phyloP scores from a whole-genome alignment of 2,888 invertebrate species.

The Ornithoptera alexandrae region DNA sequence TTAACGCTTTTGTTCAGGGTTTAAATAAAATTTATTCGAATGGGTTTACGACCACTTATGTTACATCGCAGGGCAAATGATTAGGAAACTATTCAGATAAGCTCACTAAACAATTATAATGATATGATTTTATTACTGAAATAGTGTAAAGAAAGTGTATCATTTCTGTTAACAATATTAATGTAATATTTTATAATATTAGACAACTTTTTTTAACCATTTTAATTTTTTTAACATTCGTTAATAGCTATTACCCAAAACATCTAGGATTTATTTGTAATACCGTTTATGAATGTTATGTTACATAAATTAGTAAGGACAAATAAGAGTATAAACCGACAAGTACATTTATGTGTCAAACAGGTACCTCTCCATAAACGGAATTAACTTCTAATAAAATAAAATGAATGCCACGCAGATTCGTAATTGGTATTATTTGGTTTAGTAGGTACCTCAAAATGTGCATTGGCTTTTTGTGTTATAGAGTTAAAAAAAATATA shows the following conservation, averaged over 20 bases:
- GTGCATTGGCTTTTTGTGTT: not conserved
- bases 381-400: not conserved
- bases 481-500: not conserved
- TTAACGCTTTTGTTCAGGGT: constrained; percentile 29
- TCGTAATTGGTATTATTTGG: not conserved
- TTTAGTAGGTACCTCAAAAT: not conserved
- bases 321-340: too few species aligned
- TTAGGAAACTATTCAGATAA: constrained; percentile 11
- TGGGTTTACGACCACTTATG: constrained; percentile 24
- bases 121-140: not conserved
- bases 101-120: not conserved
- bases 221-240: too few species aligned
- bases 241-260: too few species aligned
- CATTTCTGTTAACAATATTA: not conserved
- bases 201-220: too few species aligned
- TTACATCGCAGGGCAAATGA: constrained; percentile 4
- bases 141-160: not conserved
- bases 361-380: not conserved
- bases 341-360: not conserved
- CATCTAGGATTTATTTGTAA: too few species aligned
- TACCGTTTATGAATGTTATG: too few species aligned
- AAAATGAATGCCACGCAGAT: not conserved
- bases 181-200: too few species aligned
- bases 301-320: too few species aligned
- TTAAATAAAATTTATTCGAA: constrained; percentile 22